Conservation (phyloP, 2,113 vertebrate species). For the Plestiodon gilberti region DNA sequence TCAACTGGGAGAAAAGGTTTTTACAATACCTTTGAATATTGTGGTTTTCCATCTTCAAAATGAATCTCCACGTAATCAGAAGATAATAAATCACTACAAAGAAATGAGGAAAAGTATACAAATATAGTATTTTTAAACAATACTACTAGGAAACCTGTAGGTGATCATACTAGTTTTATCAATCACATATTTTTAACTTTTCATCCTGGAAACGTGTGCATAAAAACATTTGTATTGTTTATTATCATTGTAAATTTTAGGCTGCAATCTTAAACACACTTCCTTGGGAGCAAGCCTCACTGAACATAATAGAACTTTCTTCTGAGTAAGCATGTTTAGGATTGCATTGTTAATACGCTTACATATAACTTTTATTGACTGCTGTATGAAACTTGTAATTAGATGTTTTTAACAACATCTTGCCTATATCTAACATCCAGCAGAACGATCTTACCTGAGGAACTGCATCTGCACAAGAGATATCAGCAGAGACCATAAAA, state of each 20-base stretch:
- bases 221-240: background rate
- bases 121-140: background rate
- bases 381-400: background rate
- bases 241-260: background rate
- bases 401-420: background rate
- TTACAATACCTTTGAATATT: slow-evolving; percentile 89
- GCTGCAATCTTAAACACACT: too few relatives aligned
- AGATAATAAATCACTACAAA: slow-evolving; percentile 90
- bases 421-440: too few relatives aligned
- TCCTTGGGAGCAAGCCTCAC: too few relatives aligned
- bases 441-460: background rate
- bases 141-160: background rate
- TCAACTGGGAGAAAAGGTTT: background rate
- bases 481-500: background rate
- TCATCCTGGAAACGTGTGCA: background rate
- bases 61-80: slow-evolving; percentile 96
- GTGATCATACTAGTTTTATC: background rate
- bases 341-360: background rate
- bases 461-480: background rate
- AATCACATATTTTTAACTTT: background rate
- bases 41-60: slow-evolving; percentile 88
- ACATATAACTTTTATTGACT: background rate
- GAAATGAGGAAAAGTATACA: slow-evolving; percentile 22
- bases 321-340: too few relatives aligned
- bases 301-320: too few relatives aligned